A percentile compares a stretch with the other conserved stretches of the same genome.
Conservation (phyloP, 2,888 invertebrate species). For the Bellardia bayeri region DNA sequence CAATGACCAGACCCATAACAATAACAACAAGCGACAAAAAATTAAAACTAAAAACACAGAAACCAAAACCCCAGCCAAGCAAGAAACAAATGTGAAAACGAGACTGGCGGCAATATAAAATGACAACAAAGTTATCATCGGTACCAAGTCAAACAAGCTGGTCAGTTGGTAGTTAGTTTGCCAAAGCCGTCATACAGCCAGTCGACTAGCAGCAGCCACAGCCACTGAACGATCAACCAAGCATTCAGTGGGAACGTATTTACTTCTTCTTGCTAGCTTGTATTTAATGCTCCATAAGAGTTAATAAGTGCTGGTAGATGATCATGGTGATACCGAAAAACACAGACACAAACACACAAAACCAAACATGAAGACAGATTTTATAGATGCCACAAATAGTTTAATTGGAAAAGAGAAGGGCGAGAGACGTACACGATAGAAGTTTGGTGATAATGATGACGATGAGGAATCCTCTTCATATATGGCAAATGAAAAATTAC, state of each 20-base stretch:
- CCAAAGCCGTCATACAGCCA: conserved; percentile 20
- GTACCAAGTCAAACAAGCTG: conserved; percentile 58
- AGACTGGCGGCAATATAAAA: conserved; percentile 73
- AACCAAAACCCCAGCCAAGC: conserved; percentile 5
- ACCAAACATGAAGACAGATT: conserved; percentile 65
- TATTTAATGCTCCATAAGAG: conserved; percentile 48
- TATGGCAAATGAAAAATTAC: conserved; percentile 34
- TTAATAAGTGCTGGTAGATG: conserved; percentile 60
- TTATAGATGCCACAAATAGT: conserved; percentile 75
- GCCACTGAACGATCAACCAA: conserved; percentile 6
- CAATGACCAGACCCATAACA: conserved; percentile 66
- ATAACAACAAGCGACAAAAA: conserved; percentile 37
- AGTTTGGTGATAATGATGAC: conserved; percentile 34
- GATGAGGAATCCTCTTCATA: conserved; percentile 18
- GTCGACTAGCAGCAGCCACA: conserved; percentile 8
- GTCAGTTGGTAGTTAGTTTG: conserved; percentile 23
- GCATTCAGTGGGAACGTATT: conserved; percentile 61
- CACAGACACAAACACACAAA: not conserved
- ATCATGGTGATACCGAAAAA: conserved; percentile 40
- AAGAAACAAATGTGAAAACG: conserved; percentile 45
- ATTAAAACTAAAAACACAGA: conserved; percentile 10
- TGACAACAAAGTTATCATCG: conserved; percentile 75
- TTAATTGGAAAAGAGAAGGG: conserved; percentile 71
- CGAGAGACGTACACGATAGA: conserved; percentile 16
- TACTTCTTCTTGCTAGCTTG: conserved; percentile 7